Evolutionary conservation across 2,797 vertebrate genomes (phyloP), one percentile per base, ranked within the genome.

Genomic region (Numenius phaeopus): DNA sequence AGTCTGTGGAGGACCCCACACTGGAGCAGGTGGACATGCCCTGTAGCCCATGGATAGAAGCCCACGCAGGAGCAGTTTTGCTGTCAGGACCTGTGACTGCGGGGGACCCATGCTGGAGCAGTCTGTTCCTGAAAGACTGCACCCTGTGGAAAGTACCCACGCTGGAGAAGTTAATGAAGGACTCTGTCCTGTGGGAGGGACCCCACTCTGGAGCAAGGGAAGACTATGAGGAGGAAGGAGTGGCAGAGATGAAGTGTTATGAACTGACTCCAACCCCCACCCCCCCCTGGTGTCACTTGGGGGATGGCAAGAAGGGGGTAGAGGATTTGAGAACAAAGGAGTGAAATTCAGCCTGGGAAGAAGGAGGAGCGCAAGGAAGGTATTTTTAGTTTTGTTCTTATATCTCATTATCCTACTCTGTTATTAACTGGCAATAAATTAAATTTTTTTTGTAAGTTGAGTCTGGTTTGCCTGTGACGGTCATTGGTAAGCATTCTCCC

Each of bases 171-270:
- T 37, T 61, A 2, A 8, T 54, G 46, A 32, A 54, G 20, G 30
- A 49, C 18, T 59, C 3, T 47, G 0, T 37, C 19, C 20, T 4
- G 2, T 78, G 55, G n/a, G 30, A 80, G 30, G 5, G 27, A 44
- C 37, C 10, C 44, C 14, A 24, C 1, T 4, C 24, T 42, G 20
- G 37, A 44, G 50, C 65, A 58, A 11, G 15, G 16, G 58, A 64
- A 52, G 23, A 65, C 16, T 5, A 12, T 21, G 27, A 44, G 37
- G 23, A 39, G 50, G 37, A 84, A 65, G 27, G 37, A 78, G 16
- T 0, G 0, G 17, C 37, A 50, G 29, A 39, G 23, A 13, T 0
- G 2, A 62, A 49, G 15, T 24, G 6, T 14, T 57, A 20, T 14
- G 20, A 78, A 21, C 23, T 26, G 29, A 65, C 17, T 34, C 23